Evolutionary conservation across 2,113 vertebrate genomes (phyloP), one percentile per base, ranked within the genome.

Genomic region (Eulemur macaco): DNA sequence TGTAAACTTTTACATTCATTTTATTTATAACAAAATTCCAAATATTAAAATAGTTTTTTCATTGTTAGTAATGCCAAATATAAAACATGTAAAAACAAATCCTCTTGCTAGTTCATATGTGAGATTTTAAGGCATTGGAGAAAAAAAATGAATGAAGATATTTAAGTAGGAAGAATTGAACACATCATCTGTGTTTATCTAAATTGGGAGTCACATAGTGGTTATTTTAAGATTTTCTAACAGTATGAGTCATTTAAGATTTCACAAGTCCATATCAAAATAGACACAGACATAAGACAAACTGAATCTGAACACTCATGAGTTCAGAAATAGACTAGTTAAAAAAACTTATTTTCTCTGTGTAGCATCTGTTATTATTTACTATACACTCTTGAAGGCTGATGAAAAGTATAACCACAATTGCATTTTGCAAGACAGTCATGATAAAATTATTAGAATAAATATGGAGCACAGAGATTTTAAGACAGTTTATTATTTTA

Each of bases 311-410:
- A 95, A 85, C 60, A 89, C 76, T 96, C 76, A 87, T 45, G 83
- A 95, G 68, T 95, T 95, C 66, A 92, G 83, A 97, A 98, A 98
- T 95, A 98, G 93, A 93, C 96, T 92, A 96, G 93, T 97, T 97
- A 97, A 97, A 96, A 93, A 97, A 96, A 97, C 63, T 83, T 96
- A 96, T 95, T 92, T 98, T 98, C 95, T 96, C 20, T 97, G 69
- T 95, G 92, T 89, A 94, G 95, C 1, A 73, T 98, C 97, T 97
- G 96, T 92, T 98, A 97, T 98, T 98, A 91, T 82, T 98, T 97
- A 96, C 68, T 97, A 77, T 82, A 52, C 31, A 89, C 73, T 83
- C 73, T 94, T 95, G 52, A n/a, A 60, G 37, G 52, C 90, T 91
- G 95, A 94, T 95, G 42, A 91, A 96, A 96, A 90, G 94, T 94